Conservation (phyloP, 1,140 invertebrate species). For the Geopemphigus sp. region DNA sequence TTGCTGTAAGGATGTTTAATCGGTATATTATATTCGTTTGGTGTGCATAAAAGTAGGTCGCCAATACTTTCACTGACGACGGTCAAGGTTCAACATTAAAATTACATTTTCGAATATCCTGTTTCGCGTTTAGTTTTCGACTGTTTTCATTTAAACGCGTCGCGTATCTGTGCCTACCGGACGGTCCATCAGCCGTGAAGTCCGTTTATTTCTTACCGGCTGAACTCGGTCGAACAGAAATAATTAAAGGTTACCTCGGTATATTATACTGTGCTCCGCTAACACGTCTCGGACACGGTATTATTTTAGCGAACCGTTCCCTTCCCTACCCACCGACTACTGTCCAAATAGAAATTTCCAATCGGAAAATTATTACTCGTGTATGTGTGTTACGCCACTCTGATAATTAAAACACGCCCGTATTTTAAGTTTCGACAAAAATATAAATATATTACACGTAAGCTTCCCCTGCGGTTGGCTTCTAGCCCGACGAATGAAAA, state of each 20-base stretch:
- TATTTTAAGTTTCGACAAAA: too few species aligned
- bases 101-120: slow-evolving; percentile 31
- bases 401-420: too few species aligned
- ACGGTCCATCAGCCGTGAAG: slow-evolving; percentile 9
- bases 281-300: neutral
- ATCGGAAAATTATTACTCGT: too few species aligned
- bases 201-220: neutral
- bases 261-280: too few species aligned
- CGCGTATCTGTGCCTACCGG: too few species aligned
- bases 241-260: neutral
- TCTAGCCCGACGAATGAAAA: too few species aligned
- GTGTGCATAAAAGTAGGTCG: slow-evolving; percentile 30
- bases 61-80: slow-evolving; percentile 32
- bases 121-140: slow-evolving; percentile 6
- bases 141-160: neutral
- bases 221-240: neutral
- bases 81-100: slow-evolving; percentile 48
- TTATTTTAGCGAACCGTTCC: neutral
- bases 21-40: too few species aligned
- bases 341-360: neutral
- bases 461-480: too few species aligned
- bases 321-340: too few species aligned
- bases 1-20: neutral
- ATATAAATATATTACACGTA: too few species aligned
- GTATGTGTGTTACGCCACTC: too few species aligned